Evolutionary conservation across 2,797 vertebrate genomes (phyloP).

Genomic region (Xenentodon cancila): DNA sequence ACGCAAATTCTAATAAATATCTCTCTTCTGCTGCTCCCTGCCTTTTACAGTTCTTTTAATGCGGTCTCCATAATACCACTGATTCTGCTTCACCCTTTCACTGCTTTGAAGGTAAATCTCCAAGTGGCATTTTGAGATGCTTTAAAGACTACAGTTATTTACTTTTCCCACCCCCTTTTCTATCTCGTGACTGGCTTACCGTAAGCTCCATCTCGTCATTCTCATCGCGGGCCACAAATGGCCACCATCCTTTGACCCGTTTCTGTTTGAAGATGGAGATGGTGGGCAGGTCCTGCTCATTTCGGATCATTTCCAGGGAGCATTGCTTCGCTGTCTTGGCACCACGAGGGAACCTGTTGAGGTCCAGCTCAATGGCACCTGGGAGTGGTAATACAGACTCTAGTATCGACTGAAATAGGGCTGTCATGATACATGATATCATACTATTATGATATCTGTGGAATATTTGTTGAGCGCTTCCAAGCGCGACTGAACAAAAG

Average conservation of each 20-base stretch:
- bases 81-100: too few relatives aligned
- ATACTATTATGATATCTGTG: too few relatives aligned
- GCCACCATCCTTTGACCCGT: conserved; percentile 98
- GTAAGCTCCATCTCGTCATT: conserved; percentile 96
- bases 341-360: conserved; percentile 93
- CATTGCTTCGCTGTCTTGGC: conserved; percentile 97
- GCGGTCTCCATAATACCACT: too few relatives aligned
- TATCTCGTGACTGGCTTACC: conserved; percentile 68
- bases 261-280: conserved; percentile 99
- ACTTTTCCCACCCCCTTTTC: too few relatives aligned
- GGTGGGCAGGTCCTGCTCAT: conserved; percentile 90
- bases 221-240: conserved; percentile 92
- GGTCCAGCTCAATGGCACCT: conserved; percentile 96
- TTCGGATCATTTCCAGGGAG: conserved; percentile 90
- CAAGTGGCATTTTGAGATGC: too few relatives aligned
- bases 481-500: not conserved
- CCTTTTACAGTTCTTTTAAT: too few relatives aligned
- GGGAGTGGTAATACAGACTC: conserved; percentile 13
- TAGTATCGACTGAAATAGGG: not conserved
- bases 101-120: too few relatives aligned
- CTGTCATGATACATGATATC: too few relatives aligned
- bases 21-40: not conserved
- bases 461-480: not conserved
- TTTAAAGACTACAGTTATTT: too few relatives aligned
- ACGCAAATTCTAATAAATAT: not conserved